phyloP scores from a whole-genome alignment of 2,113 vertebrate species.

The Setophaga petechia region DNA sequence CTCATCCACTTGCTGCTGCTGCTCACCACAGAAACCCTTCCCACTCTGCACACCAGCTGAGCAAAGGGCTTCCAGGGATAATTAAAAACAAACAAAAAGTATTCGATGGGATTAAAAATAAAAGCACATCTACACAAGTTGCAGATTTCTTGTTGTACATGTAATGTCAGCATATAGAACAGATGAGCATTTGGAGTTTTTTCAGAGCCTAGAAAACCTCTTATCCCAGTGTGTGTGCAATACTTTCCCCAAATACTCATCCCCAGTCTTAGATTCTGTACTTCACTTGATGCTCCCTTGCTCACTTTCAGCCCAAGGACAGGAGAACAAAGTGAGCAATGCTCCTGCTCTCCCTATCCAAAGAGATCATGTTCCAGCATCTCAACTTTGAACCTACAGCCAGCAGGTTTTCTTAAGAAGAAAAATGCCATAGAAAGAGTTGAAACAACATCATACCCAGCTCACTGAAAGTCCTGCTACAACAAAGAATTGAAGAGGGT shows the following conservation, averaged over 20 bases:
- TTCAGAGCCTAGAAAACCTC: background rate
- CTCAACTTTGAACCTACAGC: background rate
- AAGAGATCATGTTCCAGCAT: background rate
- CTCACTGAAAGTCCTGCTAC: background rate
- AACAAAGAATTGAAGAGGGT: background rate
- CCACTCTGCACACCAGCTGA: background rate
- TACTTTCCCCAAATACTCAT: background rate
- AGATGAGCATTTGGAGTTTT: background rate
- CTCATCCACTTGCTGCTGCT: background rate
- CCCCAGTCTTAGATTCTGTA: background rate
- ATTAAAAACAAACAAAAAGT: background rate
- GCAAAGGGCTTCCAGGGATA: background rate
- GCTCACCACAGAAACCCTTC: too few species aligned
- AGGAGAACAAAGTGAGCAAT: background rate
- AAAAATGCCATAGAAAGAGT: background rate
- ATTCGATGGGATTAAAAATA: background rate
- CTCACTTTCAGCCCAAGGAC: background rate
- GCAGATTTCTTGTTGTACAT: background rate
- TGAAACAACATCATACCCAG: background rate
- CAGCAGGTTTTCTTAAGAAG: background rate
- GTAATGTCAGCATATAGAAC: background rate
- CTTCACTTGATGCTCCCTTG: background rate
- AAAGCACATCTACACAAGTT: background rate
- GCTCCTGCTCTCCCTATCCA: background rate
- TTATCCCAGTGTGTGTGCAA: background rate